Evolutionary conservation across 2,888 invertebrate genomes (phyloP), one percentile per base, ranked within the genome.

Genomic region (Sclerodermus sp.): DNA sequence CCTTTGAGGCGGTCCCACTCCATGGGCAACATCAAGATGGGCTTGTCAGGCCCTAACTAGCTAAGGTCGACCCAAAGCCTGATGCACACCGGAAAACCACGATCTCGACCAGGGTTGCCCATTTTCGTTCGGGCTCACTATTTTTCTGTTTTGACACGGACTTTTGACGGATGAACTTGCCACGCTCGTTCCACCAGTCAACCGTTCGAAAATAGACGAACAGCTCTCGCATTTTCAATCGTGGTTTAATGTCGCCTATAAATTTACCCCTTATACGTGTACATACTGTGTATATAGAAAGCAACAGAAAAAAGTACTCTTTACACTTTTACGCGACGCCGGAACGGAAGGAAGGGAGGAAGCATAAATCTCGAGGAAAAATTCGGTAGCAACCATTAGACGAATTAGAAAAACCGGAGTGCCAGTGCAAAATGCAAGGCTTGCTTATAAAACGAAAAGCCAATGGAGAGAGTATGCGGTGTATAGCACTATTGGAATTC

Each of bases 21-120:
- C 64, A 51, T 49, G 40, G 36, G 60, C 62, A 69, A 67, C 70
- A 71, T 68, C 69, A 64, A 68, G 72, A 73, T 72, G 71, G 71
- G 72, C 69, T 71, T 74, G 74, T 74, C 73, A 74, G 74, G 65
- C 66, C 69, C 73, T 74, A 73, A 74, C 74, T 71, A 73, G 73
- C 70, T 69, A 67, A 67, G 65, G 66, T 62, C 64, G 62, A 51
- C 48, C 59, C 58, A 58, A 45, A 58, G 59, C 54, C 60, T 53
- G 55, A 57, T 65, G 66, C 58, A 62, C 59, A 53, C 61, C 49
- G 53, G 54, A 54, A 64, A 64, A 55, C 61, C 55, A 43, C 58
- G 36, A 54, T 57, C 55, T 34, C 6, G 23, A 14, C n/a, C 23
- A 23, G 8, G 23, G 4, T 23, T 8, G 23, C 23, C 23, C 3